These are phyloP conservation scores for Podilymbus podiceps DNA, from an alignment of 2,113 vertebrate species.

Conservation along the genomic window DNA sequence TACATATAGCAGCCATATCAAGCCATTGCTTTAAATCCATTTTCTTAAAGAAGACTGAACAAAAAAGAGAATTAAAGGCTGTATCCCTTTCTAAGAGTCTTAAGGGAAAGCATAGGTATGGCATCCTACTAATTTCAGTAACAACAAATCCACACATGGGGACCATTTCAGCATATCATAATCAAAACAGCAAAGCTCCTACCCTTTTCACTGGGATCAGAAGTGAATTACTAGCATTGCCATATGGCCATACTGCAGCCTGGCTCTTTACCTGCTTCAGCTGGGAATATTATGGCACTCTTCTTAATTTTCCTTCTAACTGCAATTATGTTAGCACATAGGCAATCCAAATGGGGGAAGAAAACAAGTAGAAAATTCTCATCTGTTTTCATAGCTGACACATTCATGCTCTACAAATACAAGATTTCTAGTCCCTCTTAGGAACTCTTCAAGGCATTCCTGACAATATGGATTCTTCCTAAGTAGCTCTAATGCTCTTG, in stretches of 20 bases:
- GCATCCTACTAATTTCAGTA: background rate
- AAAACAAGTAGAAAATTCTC: background rate
- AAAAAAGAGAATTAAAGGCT: background rate
- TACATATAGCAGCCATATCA: background rate
- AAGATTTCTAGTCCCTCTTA: background rate
- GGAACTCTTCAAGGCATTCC: background rate
- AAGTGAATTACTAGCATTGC: background rate
- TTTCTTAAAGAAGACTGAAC: background rate
- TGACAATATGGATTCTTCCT: slow-evolving; percentile 3
- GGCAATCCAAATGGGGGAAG: background rate
- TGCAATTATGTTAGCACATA: background rate
- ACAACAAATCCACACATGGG: background rate
- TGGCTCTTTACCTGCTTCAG: background rate
- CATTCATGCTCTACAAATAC: background rate
- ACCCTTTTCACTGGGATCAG: background rate
- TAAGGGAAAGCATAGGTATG: background rate
- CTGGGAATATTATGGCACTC: background rate
- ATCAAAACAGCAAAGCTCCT: background rate
- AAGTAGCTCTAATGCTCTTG: background rate
- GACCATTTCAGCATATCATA: background rate
- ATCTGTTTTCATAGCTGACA: slow-evolving; percentile 11
- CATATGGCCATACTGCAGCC: background rate
- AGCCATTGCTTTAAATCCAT: background rate
- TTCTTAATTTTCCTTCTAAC: background rate
- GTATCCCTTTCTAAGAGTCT: background rate